Conservation (phyloP, 2,797 vertebrate genomes). For the Propithecus perrieri region DNA sequence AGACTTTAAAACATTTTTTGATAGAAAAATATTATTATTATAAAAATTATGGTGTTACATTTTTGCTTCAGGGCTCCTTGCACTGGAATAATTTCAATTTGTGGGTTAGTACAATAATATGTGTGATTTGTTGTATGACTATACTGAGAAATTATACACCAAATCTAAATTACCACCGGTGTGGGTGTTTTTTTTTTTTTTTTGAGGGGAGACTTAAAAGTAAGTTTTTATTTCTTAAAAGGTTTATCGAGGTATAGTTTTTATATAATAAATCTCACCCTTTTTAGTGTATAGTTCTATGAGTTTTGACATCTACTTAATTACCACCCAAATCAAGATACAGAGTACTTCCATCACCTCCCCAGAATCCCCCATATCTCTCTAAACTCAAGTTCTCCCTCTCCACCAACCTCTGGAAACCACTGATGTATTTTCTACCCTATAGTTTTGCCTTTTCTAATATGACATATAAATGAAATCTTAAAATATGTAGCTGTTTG, state of each 20-base stretch:
- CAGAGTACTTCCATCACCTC: background rate
- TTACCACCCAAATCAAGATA: background rate
- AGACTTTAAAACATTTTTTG: background rate
- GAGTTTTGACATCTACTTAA: constrained; percentile 16
- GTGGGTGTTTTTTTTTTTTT: background rate
- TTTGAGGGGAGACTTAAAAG: background rate
- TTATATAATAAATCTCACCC: background rate
- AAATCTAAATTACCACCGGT: background rate
- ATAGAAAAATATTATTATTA: background rate
- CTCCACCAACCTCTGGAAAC: background rate
- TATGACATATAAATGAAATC: background rate
- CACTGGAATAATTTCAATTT: background rate
- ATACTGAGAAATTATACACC: background rate
- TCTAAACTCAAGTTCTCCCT: background rate
- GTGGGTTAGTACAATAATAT: background rate
- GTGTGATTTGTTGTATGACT: background rate
- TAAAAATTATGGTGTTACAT: background rate
- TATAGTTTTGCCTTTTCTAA: background rate
- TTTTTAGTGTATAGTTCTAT: constrained; percentile 3
- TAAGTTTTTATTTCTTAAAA: background rate
- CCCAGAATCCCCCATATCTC: background rate
- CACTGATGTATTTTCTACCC: background rate
- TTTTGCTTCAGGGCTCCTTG: constrained; percentile 6
- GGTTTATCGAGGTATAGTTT: background rate
- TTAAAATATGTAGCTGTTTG: constrained; percentile 7